Evolutionary conservation across 2,797 vertebrate species (phyloP), one percentile per base, ranked within the genome.

Genomic region (Urophycis tenuis): DNA sequence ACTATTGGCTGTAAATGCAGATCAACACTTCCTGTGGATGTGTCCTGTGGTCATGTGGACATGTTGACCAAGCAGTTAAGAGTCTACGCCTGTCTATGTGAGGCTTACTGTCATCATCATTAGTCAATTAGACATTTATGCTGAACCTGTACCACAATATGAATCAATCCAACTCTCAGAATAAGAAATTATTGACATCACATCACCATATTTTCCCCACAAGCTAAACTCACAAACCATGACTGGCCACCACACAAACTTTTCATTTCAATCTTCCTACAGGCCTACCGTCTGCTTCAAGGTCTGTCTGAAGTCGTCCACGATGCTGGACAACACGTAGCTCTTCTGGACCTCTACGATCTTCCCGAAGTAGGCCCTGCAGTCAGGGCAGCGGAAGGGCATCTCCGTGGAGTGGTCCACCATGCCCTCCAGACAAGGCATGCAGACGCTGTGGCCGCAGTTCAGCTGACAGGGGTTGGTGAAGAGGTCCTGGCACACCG

Each of bases 401-500:
- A n/a, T 0, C 3, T 75, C 78, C 12, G 82, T 33, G 33, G 81
- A 22, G 76, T 88, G 85, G 22, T 73, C 79, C 15, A 77, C n/a
- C 84, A 91, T 60, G 30, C 32, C 77, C 12, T 87, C 76, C 74
- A 91, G 67, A 73, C 92, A 91, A 6, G 0, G 3, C 77, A 76
- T 30, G 39, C 90, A 93, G 76, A 91, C 19, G 81, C 85, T 91
- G 89, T 92, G 91, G 29, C 92, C 91, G 39, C 91, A 92, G 70
- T 87, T 85, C 71, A 93, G 87, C 83, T 90, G 89, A 19, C 81
- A 87, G 1, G 91, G 91, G 7, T 91, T 87, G 5, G 34, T 82
- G 35, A 90, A 91, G 76, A 90, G 86, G 76, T 92, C 90, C 33
- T 78, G 87, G 60, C 92, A 92, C 78, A 92, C 88, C 0, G 90